A percentile compares a stretch with the other conserved stretches of the same genome.
These are phyloP conservation scores for Drosophila barbarae DNA, from an alignment of 2,888 invertebrate genomes.

Conservation along the genomic window DNA sequence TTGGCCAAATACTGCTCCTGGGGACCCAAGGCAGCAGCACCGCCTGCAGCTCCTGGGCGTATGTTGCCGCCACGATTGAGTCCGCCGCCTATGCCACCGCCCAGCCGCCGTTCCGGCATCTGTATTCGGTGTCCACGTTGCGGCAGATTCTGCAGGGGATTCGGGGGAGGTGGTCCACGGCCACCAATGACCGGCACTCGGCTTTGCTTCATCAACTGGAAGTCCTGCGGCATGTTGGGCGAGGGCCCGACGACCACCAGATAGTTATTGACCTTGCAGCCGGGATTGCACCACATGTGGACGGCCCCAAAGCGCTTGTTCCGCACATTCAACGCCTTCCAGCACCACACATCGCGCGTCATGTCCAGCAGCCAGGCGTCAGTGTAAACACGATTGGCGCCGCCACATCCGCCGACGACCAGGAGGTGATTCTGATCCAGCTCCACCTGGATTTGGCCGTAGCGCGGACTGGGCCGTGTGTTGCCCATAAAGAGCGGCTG, in stretches of 20 bases:
- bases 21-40: constrained; percentile 55
- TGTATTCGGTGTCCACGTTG: constrained; percentile 42
- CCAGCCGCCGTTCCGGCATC: constrained; percentile 49
- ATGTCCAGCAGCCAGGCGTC: constrained; percentile 95
- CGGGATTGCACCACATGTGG: constrained; percentile 96
- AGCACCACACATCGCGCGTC: constrained; percentile 85
- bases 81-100: constrained; percentile 50
- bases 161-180: constrained; percentile 49
- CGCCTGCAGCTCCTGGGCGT: constrained; percentile 55
- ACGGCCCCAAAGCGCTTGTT: constrained; percentile 90
- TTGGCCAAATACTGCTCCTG: constrained; percentile 75
- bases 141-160: constrained; percentile 47
- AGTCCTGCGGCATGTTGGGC: constrained; percentile 78
- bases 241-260: constrained; percentile 84
- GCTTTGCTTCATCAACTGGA: constrained; percentile 79
- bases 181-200: constrained; percentile 73
- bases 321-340: constrained; percentile 87
- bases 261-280: constrained; percentile 88
- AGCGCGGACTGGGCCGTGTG: constrained; percentile 88
- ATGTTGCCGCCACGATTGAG: constrained; percentile 57
- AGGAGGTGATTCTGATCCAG: constrained; percentile 89
- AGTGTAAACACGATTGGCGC: constrained; percentile 90
- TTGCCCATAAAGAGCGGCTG: constrained; percentile 84
- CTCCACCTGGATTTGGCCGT: constrained; percentile 95
- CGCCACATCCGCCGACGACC: constrained; percentile 92